Evolutionary conservation across 2,888 invertebrate genomes (phyloP).

Genomic region (Drosophila austrosaltans): DNA sequence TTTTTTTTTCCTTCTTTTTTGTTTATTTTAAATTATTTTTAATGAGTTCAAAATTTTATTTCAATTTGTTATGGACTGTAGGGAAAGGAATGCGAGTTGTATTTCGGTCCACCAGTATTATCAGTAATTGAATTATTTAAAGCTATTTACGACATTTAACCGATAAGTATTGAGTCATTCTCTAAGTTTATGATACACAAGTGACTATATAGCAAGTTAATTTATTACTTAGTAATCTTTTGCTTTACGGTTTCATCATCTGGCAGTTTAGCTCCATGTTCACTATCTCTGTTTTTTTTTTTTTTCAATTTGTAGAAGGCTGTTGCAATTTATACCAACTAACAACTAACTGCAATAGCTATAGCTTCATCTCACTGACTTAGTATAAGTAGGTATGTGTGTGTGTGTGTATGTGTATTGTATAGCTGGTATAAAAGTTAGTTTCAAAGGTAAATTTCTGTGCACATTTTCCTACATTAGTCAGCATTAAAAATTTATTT

Average conservation of each 20-base stretch:
- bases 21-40: constrained; percentile 60
- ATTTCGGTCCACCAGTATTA: constrained; percentile 2
- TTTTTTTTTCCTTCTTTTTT: constrained; percentile 23
- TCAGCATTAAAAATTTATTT: constrained; percentile 76
- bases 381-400: neutral
- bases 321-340: constrained; percentile 17
- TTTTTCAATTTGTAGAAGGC: constrained; percentile 2
- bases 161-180: no score
- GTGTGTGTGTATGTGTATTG: neutral
- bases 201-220: no score
- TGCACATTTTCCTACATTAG: constrained; percentile 70
- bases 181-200: no score
- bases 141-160: no score
- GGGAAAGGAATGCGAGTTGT: no score
- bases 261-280: no score
- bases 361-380: constrained; percentile 9
- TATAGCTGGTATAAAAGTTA: constrained; percentile 7
- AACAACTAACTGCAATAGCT: constrained; percentile 5
- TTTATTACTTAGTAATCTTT: no score
- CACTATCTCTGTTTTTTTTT: neutral
- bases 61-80: constrained; percentile 46
- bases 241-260: no score
- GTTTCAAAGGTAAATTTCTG: constrained; percentile 62
- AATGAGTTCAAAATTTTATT: constrained; percentile 47
- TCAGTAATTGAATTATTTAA: no score